Conservation (phyloP, 2,888 invertebrate genomes). For the Hofmannophila pseudospretella region DNA sequence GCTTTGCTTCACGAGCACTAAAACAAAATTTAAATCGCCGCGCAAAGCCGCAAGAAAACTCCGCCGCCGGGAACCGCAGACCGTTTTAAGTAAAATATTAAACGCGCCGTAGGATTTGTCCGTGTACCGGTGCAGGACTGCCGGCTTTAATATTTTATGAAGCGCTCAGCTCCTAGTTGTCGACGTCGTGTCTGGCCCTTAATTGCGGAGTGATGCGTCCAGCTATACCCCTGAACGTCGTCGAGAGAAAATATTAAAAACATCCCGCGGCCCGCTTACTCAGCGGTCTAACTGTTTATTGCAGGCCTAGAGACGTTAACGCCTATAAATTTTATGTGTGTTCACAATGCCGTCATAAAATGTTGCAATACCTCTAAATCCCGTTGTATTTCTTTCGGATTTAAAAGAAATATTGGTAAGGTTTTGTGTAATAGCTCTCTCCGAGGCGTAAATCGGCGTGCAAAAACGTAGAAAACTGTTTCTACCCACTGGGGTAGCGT, state of each 20-base stretch:
- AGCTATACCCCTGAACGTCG: conserved; percentile 21
- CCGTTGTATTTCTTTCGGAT: conserved; percentile 53
- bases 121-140: conserved; percentile 31
- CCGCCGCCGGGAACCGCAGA: conserved; percentile 56
- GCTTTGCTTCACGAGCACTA: conserved; percentile 40
- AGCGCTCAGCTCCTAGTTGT: conserved; percentile 40
- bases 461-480: conserved; percentile 4
- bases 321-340: conserved; percentile 68
- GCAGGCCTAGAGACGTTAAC: conserved; percentile 62
- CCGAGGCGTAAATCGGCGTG: conserved; percentile 17
- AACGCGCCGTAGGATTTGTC: conserved; percentile 62
- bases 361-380: conserved; percentile 65
- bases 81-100: conserved; percentile 72
- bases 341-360: conserved; percentile 65
- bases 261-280: conserved; percentile 45
- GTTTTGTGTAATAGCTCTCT: conserved; percentile 32
- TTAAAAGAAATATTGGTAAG: conserved; percentile 39
- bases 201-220: conserved; percentile 59
- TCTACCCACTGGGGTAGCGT: neutral
- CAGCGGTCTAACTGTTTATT: conserved; percentile 61
- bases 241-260: conserved; percentile 54
- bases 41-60: conserved; percentile 56
- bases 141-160: conserved; percentile 67
- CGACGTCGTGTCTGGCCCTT: conserved; percentile 61
- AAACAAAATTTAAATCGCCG: conserved; percentile 62